phyloP scores from a whole-genome alignment of 2,888 invertebrate genomes.

The Dendrolimus houi region DNA sequence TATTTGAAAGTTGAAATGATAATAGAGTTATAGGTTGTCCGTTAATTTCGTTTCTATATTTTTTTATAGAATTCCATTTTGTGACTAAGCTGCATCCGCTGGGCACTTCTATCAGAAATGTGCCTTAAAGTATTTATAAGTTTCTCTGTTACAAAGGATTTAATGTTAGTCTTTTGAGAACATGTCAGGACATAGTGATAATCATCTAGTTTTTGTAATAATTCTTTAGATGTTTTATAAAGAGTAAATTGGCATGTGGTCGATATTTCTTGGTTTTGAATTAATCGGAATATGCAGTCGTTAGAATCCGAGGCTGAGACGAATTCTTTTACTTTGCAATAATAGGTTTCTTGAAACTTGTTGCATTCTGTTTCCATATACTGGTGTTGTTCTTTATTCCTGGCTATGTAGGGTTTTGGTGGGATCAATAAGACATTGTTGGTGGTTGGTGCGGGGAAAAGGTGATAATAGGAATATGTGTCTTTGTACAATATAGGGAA shows the following conservation, averaged over 20 bases:
- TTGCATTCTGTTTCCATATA: neutral
- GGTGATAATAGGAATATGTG: neutral
- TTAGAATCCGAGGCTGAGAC: neutral
- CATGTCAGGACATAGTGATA: conserved; percentile 3
- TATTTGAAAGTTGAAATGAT: too few species aligned
- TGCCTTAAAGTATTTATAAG: conserved; percentile 1
- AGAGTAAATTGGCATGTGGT: neutral
- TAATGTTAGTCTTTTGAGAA: conserved; percentile 1
- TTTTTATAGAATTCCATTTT: neutral
- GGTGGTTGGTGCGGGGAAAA: neutral
- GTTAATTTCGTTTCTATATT: neutral
- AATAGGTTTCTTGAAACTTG: neutral
- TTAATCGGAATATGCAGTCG: neutral
- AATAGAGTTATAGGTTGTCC: neutral
- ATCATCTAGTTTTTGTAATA: neutral
- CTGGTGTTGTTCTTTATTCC: neutral
- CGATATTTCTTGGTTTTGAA: neutral
- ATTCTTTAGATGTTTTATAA: neutral
- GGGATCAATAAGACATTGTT: neutral
- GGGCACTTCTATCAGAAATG: conserved; percentile 1
- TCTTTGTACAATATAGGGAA: neutral
- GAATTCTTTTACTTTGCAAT: neutral
- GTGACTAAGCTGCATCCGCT: conserved; percentile 1
- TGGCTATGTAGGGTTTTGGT: neutral
- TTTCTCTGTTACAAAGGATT: neutral